Base-by-base conservation (phyloP, 92 coral and sea anemone species). In the Virgularia gustaviana region DNA sequence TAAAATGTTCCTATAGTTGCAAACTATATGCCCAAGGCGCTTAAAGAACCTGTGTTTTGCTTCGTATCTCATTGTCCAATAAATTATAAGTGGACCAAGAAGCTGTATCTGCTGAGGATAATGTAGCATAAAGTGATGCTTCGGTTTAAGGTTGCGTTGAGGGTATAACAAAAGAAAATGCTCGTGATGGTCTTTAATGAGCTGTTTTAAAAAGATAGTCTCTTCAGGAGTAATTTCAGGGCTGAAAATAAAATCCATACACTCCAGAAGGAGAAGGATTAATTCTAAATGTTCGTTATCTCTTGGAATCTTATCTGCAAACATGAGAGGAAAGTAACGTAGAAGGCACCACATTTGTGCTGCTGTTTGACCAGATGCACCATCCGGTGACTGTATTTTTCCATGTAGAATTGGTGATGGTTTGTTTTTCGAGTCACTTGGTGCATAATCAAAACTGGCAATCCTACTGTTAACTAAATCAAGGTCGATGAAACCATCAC, bases 311-410 rank as follows among this genome's bases (percentile, higher is more conserved):
- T 57, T 57, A 18, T 57, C 64, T 1, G 41, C 66, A 63, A 63
- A 36, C 16, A 65, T 8, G 0, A 39, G 72, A 65, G 31, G 0
- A 39, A 57, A 12, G 72, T 65, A 11, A 3, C 72, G 56, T 13
- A 65, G 27, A 4, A 63, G 31, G 41, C 71, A 63, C 71, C 71
- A 63, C 71, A 63, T 63, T 28, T 61, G 67, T 61, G 67, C 2
- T 8, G 67, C 67, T 0, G 67, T 61, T 61, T 61, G 67, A 1
- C 24, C 24, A 9, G 71, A 2, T 2, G 49, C 24, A 15, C 71
- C 71, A 41, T 38, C 71, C 24, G 71, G 71, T n/a, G n/a, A n/a
- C n/a, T 37, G 65, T 2, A 39, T 8, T 39, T 39, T 39, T 8
- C 9, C 45, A 39, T 8, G 8, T 7, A 15, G 15, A 39, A 47